These are phyloP conservation scores for Cheirogaleus medius DNA, from an alignment of 2,113 vertebrate genomes.

Conservation along the genomic window DNA sequence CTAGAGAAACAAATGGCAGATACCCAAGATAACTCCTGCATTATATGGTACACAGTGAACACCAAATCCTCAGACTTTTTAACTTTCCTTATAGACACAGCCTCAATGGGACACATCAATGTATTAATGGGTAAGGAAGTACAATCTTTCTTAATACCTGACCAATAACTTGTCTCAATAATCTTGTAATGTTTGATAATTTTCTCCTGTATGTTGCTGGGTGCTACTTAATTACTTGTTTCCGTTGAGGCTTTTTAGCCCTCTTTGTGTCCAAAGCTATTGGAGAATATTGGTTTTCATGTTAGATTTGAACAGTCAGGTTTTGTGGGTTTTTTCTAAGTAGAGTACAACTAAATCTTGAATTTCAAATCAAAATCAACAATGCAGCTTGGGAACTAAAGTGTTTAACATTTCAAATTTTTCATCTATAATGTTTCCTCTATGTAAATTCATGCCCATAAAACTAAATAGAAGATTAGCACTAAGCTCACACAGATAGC, in stretches of 20 bases:
- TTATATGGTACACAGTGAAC: neutral
- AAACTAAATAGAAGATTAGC: neutral
- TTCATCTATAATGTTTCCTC: neutral
- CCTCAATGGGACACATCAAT: neutral
- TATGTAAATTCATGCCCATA: slow-evolving; percentile 15
- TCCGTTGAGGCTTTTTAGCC: neutral
- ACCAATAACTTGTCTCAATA: neutral
- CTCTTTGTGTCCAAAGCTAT: neutral
- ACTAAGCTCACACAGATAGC: neutral
- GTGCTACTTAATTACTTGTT: neutral
- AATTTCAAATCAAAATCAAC: slow-evolving; percentile 31
- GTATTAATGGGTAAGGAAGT: neutral
- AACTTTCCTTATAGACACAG: neutral
- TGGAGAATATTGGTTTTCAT: neutral
- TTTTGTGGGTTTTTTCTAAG: neutral
- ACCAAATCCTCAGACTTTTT: neutral
- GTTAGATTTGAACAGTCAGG: neutral
- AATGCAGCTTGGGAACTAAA: neutral
- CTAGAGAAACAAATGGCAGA: neutral
- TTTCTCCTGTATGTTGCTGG: neutral
- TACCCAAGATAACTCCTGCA: neutral
- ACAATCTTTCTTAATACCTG: neutral
- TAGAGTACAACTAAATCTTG: neutral
- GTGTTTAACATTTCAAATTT: slow-evolving; percentile 17
- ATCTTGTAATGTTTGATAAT: neutral